These are phyloP conservation scores for Carassius auratus DNA, from an alignment of 2,113 vertebrate genomes.

Conservation along the genomic window DNA sequence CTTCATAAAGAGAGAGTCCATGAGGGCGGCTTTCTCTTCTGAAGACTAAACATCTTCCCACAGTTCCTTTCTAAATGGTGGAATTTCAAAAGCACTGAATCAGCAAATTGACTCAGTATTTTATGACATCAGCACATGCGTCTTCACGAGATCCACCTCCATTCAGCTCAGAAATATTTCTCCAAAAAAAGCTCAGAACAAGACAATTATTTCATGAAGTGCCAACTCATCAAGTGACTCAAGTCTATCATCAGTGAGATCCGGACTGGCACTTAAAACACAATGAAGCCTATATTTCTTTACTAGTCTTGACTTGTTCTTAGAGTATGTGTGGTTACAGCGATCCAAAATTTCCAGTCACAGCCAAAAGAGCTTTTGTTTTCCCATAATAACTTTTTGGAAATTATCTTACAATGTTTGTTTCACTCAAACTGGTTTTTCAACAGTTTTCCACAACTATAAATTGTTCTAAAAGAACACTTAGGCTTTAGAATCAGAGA, in stretches of 20 bases:
- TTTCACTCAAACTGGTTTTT: slow-evolving; percentile 7
- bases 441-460: not conserved
- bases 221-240: not conserved
- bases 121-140: not conserved
- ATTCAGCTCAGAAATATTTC: not conserved
- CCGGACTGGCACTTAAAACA: not conserved
- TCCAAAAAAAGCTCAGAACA: not conserved
- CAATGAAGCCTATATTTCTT: slow-evolving; percentile 6
- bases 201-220: not conserved
- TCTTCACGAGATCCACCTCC: not conserved
- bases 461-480: not conserved
- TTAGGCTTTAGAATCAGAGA: too few species aligned
- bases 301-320: slow-evolving; percentile 6
- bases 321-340: not conserved
- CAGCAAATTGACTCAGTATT: not conserved
- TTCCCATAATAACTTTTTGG: not conserved
- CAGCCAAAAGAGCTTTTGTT: slow-evolving; percentile 11
- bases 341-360: slow-evolving; percentile 37
- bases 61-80: not conserved
- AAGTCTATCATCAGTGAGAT: slow-evolving; percentile 2
- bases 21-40: not conserved
- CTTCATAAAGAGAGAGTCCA: not conserved
- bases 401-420: not conserved
- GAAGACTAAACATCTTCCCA: not conserved
- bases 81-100: not conserved